phyloP scores from a whole-genome alignment of 2,113 vertebrate species.

The Rhinogobius similis region DNA sequence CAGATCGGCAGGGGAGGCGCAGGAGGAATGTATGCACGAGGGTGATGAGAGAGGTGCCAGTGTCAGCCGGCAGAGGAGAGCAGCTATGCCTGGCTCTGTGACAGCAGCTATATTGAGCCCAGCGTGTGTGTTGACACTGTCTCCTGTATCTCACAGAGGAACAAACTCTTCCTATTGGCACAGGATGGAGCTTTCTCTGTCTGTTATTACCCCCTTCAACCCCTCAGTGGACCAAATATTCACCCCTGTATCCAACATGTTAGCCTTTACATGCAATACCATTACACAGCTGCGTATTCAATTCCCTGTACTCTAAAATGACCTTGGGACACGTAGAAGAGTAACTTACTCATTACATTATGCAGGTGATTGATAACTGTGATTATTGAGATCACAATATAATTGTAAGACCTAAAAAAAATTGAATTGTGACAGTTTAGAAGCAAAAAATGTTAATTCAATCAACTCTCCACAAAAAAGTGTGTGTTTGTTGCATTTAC shows the following conservation, averaged over 20 bases:
- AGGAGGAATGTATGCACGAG: slow-evolving; percentile 32
- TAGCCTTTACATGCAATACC: slow-evolving; percentile 20
- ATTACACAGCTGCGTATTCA: not conserved
- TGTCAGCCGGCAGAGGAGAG: slow-evolving; percentile 60
- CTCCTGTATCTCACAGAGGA: slow-evolving; percentile 79
- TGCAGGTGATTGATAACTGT: too few species aligned
- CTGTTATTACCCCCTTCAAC: slow-evolving; percentile 33
- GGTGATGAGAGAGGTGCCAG: slow-evolving; percentile 54
- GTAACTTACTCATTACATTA: too few species aligned
- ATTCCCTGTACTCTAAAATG: too few species aligned
- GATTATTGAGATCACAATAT: too few species aligned
- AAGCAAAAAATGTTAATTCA: too few species aligned
- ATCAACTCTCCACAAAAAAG: too few species aligned
- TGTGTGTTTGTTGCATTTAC: too few species aligned
- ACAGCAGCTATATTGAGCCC: slow-evolving; percentile 80
- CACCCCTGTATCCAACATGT: slow-evolving; percentile 16
- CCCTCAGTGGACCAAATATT: slow-evolving; percentile 41
- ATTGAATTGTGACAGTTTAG: too few species aligned
- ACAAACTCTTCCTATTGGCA: slow-evolving; percentile 83
- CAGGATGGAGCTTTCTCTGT: slow-evolving; percentile 67
- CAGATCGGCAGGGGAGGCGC: slow-evolving; percentile 21
- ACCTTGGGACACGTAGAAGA: too few species aligned
- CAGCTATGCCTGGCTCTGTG: slow-evolving; percentile 72
- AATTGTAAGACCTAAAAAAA: too few species aligned
- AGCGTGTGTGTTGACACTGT: slow-evolving; percentile 79